Conservation (phyloP, 2,888 invertebrate species). For the Augochlorella aurata region DNA sequence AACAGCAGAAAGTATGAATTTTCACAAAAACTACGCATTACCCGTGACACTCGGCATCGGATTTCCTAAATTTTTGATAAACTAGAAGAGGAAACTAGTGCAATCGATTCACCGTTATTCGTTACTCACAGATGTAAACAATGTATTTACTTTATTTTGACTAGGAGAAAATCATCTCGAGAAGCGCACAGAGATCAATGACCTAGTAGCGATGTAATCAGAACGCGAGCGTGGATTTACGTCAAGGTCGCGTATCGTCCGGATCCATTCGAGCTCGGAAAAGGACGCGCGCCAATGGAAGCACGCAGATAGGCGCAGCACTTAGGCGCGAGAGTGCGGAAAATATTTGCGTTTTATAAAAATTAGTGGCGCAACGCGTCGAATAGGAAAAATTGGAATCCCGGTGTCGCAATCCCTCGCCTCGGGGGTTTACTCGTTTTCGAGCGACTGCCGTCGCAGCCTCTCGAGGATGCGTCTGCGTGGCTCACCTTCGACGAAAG, state of each 20-base stretch:
- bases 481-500: background rate
- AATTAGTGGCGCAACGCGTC: constrained; percentile 24
- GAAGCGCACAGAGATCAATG: no score
- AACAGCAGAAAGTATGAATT: no score
- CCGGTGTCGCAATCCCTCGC: constrained; percentile 31
- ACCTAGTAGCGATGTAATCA: background rate
- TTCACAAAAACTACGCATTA: no score
- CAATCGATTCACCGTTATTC: no score
- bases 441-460: background rate
- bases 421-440: constrained; percentile 7
- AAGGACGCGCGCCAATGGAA: background rate
- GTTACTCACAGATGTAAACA: no score
- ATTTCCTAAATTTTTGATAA: no score
- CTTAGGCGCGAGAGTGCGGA: background rate
- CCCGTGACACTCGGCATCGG: no score
- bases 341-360: constrained; percentile 1
- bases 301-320: background rate
- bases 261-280: background rate
- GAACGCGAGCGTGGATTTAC: background rate
- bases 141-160: no score
- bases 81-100: no score
- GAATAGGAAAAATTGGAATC: constrained; percentile 15
- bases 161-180: no score
- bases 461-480: background rate
- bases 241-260: background rate